Conservation (phyloP, 1,140 invertebrate genomes). For the Saccostrea echinata region DNA sequence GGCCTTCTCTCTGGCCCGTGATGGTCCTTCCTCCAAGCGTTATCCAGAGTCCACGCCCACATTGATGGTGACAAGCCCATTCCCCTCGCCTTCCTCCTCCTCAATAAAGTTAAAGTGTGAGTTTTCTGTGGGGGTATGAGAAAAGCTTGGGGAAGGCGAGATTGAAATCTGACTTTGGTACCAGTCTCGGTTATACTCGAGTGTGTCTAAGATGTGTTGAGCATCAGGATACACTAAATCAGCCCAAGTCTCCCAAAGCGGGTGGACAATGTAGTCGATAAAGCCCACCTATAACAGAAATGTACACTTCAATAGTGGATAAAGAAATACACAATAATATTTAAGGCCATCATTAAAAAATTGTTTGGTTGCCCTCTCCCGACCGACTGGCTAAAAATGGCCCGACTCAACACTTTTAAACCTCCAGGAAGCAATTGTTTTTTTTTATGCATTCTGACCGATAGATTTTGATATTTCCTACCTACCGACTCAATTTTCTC, state of each 20-base stretch:
- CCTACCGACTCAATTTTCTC: too few relatives aligned
- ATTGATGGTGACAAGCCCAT: background rate
- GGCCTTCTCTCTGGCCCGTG: background rate
- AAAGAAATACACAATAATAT: background rate
- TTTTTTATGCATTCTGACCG: too few relatives aligned
- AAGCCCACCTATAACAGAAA: constrained; percentile 91
- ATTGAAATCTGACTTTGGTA: constrained; percentile 87
- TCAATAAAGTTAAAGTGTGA: constrained; percentile 13
- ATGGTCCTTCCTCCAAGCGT: background rate
- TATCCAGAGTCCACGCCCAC: background rate
- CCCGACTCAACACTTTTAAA: too few relatives aligned
- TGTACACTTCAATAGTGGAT: background rate
- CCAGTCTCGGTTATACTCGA: constrained; percentile 99
- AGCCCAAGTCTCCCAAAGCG: constrained; percentile 99
- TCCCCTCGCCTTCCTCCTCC: background rate
- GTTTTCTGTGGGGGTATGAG: constrained; percentile 8
- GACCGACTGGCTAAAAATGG: too few relatives aligned
- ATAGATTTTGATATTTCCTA: too few relatives aligned
- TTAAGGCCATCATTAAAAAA: background rate
- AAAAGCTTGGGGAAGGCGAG: constrained; percentile 80
- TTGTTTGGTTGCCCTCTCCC: too few relatives aligned
- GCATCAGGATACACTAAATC: constrained; percentile 99
- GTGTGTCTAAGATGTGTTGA: constrained; percentile 96
- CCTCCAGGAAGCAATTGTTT: too few relatives aligned
- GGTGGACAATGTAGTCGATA: constrained; percentile 99